Base-by-base conservation (phyloP, 2,888 invertebrate species). In the Antitype chi region DNA sequence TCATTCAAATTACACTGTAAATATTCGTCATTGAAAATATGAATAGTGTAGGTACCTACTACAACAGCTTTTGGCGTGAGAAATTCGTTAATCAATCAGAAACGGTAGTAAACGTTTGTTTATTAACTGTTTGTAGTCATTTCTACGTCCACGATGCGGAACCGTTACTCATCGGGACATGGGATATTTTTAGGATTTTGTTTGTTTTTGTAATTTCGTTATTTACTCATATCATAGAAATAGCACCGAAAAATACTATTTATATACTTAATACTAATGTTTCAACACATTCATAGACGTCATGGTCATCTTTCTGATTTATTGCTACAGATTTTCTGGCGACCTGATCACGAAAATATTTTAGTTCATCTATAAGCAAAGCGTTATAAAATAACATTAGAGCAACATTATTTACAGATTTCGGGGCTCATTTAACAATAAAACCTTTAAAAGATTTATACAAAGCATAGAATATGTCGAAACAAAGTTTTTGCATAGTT, bases 401-500 rank as follows among this genome's bases (percentile, higher is more conserved):
- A 17, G n/a, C 32, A 32, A 28, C 4, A 63, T 70, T 70, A 53
- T 74, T 78, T 63, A 55, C 47, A 59, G 59, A 66, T 74, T 71
- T 70, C 13, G 25, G 28, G 9, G 66, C 25, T 13, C 32, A 52
- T 53, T 59, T 32, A 70, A 67, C 57, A 71, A 28, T 62, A 72
- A 74, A 49, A 63, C 72, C 59, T 81, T 73, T 64, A 62, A 57
- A 83, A 67, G 52, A 74, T 73, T 71, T 64, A 62, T 68, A 74
- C 63, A 70, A 74, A 74, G 63, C 69, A 78, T 64, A 78, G 67
- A 82, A 81, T 77, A 70, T 87, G 69, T 77, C 69, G 79, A 70
- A 84, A 87, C 53, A 17, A 49, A 68, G 63, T 79, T 80, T 85
- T 84, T 82, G 78, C 80, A 80, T 80, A 79, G 86, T 87, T 87